Base-by-base conservation (phyloP, 2,113 vertebrate species). In the Bungarus multicinctus region DNA sequence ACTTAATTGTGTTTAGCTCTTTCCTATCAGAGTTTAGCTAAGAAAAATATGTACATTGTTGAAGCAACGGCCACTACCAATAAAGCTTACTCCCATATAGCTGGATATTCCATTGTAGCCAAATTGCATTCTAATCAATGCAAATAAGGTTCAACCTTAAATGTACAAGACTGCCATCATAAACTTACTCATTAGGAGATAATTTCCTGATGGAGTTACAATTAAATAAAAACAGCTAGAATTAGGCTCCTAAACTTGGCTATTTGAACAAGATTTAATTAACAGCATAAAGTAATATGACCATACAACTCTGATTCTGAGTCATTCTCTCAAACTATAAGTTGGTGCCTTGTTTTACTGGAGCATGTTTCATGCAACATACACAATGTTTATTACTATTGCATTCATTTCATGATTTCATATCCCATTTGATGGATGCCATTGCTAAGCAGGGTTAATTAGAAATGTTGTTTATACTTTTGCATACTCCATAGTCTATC, bases 11-110 rank as follows among this genome's bases (percentile, higher is more conserved):
- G 93, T 89, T 95, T 90, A 74, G 89, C 86, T 94, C 57, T 88
- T 93, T 97, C 93, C 34, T 95, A 93, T 95, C 95, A 94, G 34
- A 92, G 89, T 92, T 93, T 92, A 64, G 85, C 93, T 96, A 95
- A 96, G 0, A 3, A 92, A 97, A 95, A 92, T 91, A 92, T 96
- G 92, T 93, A 34, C 95, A 90, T 90, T 96, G 20, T 69, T 92
- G 91, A 57, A 91, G 90, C 86, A 94, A 88, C 58, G 39, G 85
- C 85, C 74, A 25, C 5, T 85, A 34, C 1, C 27, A 85, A 90
- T 11, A 34, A 81, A 81, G 16, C 16, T 39, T 39, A 39, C 5
- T 39, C 69, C n/a, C 69, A 81, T 81, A 7, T 7, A 81, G 34
- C 3, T 81, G 34, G 2, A 81, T 81, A 39, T 81, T 81, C 69